phyloP scores from a whole-genome alignment of 2,888 invertebrate genomes.

The Periphyllus acericola region DNA sequence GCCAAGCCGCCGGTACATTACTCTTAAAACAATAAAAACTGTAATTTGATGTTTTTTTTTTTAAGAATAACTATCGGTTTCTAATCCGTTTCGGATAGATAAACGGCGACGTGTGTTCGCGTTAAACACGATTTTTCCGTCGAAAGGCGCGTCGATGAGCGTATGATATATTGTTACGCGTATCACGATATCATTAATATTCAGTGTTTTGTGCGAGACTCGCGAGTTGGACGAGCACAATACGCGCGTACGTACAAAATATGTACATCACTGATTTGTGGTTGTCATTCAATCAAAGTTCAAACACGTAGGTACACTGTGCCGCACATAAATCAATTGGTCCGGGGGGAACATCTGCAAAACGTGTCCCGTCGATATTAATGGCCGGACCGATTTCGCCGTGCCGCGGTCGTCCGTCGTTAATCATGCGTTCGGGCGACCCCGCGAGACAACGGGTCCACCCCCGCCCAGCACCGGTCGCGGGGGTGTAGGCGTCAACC shows the following conservation, averaged over 20 bases:
- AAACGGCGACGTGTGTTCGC: too few relatives aligned
- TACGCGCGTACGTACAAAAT: neutral
- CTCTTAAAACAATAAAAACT: too few relatives aligned
- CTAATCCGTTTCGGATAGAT: too few relatives aligned
- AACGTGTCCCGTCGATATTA: slow-evolving; percentile 26
- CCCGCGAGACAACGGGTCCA: slow-evolving; percentile 1
- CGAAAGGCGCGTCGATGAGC: too few relatives aligned
- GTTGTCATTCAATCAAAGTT: slow-evolving; percentile 29
- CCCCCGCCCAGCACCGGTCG: neutral
- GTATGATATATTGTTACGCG: too few relatives aligned
- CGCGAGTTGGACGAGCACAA: neutral
- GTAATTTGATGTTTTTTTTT: too few relatives aligned
- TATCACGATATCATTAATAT: too few relatives aligned
- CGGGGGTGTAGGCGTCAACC: neutral
- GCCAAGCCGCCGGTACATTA: too few relatives aligned
- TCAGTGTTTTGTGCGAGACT: too few relatives aligned
- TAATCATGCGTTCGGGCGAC: slow-evolving; percentile 41
- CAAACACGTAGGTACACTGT: neutral
- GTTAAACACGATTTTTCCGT: too few relatives aligned
- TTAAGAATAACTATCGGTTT: too few relatives aligned
- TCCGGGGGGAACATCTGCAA: slow-evolving; percentile 34
- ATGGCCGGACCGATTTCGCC: slow-evolving; percentile 33
- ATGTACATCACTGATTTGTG: neutral
- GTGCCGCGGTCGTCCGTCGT: slow-evolving; percentile 36
- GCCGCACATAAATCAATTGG: slow-evolving; percentile 41